Evolutionary conservation across 2,888 invertebrate genomes (phyloP).

Genomic region (Nebria brevicollis): DNA sequence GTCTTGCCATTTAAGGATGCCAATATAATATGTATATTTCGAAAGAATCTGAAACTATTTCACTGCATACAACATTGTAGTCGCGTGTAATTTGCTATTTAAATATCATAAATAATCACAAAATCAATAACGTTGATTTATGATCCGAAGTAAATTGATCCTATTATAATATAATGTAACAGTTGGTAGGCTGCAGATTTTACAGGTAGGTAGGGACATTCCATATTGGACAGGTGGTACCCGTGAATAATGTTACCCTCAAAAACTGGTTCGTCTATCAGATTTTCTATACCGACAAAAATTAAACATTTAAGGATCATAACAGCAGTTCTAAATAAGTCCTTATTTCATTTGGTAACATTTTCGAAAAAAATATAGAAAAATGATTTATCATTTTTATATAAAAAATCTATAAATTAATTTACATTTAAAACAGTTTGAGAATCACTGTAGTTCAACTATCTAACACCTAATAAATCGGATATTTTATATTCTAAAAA

Average conservation of each 20-base stretch:
- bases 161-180: not conserved
- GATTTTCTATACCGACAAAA: not conserved
- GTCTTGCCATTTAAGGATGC: not conserved
- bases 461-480: not conserved
- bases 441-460: not conserved
- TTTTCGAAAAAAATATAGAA: not conserved
- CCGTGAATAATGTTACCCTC: not conserved
- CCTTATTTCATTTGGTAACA: too few relatives aligned
- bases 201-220: not conserved
- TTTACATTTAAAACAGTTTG: not conserved
- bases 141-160: not conserved
- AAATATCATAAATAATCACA: not conserved
- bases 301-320: not conserved
- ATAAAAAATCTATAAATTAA: not conserved
- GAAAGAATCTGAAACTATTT: not conserved
- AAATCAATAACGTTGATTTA: constrained; percentile 1
- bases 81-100: not conserved
- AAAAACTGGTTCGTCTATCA: not conserved
- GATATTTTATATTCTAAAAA: not conserved
- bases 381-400: not conserved
- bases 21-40: not conserved
- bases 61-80: not conserved
- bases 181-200: not conserved
- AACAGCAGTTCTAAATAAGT: too few relatives aligned
- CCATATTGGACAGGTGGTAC: not conserved